A percentile compares a stretch with the other conserved stretches of the same genome.
Conservation (phyloP, 2,113 vertebrate species). For the Rattus norvegicus region GRCr8 NC_086021.1:39401501-39402000, state of each 20-base stretch:
- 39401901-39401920: background rate
- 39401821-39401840: background rate
- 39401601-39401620: background rate
- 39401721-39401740: background rate
- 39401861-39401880: background rate
- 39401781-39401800: background rate
- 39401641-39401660: too few species aligned
- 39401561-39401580: background rate
- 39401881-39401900: background rate
- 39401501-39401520: background rate
- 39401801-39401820: background rate
- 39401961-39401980: background rate
- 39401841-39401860: background rate
- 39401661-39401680: background rate
- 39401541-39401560: background rate
- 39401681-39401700: background rate
- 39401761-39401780: background rate
- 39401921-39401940: background rate
- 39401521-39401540: background rate
- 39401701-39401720: background rate
- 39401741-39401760: background rate
- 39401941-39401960: background rate
- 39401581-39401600: background rate
- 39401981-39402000: background rate
- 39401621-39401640: background rate